phyloP scores from a whole-genome alignment of 2,888 invertebrate genomes.

The Brachyptera putata region DNA sequence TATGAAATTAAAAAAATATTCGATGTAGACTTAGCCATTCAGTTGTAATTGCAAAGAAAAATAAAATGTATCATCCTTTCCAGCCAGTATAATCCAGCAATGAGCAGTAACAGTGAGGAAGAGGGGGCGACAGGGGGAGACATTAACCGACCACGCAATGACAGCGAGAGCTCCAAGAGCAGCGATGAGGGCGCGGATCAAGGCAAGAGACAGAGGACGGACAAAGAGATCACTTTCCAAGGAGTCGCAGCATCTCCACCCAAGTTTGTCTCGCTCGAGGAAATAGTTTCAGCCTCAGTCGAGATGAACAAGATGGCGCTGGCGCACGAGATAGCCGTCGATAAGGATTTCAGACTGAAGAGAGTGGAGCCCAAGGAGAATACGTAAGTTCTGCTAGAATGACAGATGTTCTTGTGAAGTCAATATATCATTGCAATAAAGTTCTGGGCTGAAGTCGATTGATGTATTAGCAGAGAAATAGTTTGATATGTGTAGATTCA shows the following conservation, averaged over 20 bases:
- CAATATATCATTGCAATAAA: too few species aligned
- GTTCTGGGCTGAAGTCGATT: too few species aligned
- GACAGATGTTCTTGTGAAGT: too few species aligned
- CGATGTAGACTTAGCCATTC: too few species aligned
- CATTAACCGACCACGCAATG: slow-evolving; percentile 7
- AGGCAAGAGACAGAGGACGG: slow-evolving; percentile 23
- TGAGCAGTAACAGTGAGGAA: neutral
- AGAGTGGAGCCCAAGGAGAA: slow-evolving; percentile 73
- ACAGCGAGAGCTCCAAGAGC: slow-evolving; percentile 26
- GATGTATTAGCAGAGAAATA: too few species aligned
- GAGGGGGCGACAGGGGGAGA: neutral
- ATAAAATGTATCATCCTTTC: neutral
- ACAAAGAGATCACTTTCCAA: slow-evolving; percentile 10
- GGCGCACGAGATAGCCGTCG: slow-evolving; percentile 95
- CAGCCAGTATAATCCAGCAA: neutral
- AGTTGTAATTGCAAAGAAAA: neutral
- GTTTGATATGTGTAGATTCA: too few species aligned
- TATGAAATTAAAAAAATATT: too few species aligned
- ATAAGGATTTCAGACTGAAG: slow-evolving; percentile 84
- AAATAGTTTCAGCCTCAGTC: slow-evolving; percentile 83
- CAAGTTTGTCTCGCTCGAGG: slow-evolving; percentile 76
- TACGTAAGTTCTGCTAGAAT: slow-evolving; percentile 48
- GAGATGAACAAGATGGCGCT: slow-evolving; percentile 90
- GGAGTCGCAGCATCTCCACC: slow-evolving; percentile 69
- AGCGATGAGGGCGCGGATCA: slow-evolving; percentile 24